These are phyloP conservation scores for Berghia stephanieae DNA, from an alignment of 1,140 invertebrate species.

Conservation along the genomic window DNA sequence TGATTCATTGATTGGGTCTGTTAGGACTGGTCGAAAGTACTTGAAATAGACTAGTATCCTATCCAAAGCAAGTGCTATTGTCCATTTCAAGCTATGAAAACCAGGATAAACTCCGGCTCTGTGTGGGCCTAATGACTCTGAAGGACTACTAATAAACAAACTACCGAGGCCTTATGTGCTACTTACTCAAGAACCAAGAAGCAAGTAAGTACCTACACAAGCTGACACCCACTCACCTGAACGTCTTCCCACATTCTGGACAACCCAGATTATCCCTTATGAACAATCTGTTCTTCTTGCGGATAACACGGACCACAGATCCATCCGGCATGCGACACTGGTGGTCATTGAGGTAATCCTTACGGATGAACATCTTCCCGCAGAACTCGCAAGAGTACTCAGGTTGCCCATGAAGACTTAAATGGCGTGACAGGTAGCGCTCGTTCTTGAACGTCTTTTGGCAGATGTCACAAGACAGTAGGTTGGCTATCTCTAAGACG, in stretches of 20 bases:
- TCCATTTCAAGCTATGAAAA: too few relatives aligned
- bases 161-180: too few relatives aligned
- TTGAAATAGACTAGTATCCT: too few relatives aligned
- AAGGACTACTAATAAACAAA: too few relatives aligned
- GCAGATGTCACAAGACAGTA: slow-evolving; percentile 46
- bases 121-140: too few relatives aligned
- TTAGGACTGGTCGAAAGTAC: too few relatives aligned
- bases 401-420: slow-evolving; percentile 42
- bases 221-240: slow-evolving; percentile 34
- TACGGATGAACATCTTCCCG: slow-evolving; percentile 39
- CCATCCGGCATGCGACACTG: slow-evolving; percentile 44
- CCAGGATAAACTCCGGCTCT: too few relatives aligned
- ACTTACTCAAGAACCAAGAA: too few relatives aligned
- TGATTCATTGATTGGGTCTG: too few relatives aligned
- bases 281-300: slow-evolving; percentile 41
- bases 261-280: slow-evolving; percentile 54
- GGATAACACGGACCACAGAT: slow-evolving; percentile 42
- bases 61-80: too few relatives aligned
- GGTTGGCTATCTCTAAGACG: slow-evolving; percentile 30
- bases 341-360: slow-evolving; percentile 52
- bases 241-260: slow-evolving; percentile 58
- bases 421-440: slow-evolving; percentile 47
- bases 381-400: slow-evolving; percentile 52
- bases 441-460: slow-evolving; percentile 46
- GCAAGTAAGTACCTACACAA: too few relatives aligned